These are phyloP conservation scores for Oikopleura dioica DNA, from an alignment of 23 tunicate genomes.

Conservation along the genomic window DNA sequence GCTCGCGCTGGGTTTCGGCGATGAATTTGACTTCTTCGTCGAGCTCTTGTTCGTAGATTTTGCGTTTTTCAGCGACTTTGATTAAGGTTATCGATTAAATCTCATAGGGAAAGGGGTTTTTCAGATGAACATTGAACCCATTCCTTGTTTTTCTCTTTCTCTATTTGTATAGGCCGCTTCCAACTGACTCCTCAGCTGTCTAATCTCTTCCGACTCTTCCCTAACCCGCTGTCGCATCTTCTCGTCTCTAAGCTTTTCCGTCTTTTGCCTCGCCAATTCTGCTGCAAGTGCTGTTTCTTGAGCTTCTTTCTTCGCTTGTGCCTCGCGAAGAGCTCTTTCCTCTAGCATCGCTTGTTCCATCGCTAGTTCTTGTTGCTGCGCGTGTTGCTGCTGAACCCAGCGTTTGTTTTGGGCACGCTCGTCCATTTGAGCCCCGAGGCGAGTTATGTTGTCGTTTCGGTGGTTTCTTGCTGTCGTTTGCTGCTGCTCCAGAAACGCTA, in stretches of 20 bases:
- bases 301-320: constrained; percentile 18
- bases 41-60: too few species aligned
- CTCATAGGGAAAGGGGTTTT: too few species aligned
- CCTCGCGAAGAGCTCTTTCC: constrained; percentile 25
- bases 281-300: constrained; percentile 51
- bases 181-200: neutral
- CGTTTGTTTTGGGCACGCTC: constrained; percentile 56
- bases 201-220: neutral
- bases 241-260: constrained; percentile 59
- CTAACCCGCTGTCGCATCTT: constrained; percentile 40
- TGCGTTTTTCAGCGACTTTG: too few species aligned
- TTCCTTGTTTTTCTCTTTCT: too few species aligned
- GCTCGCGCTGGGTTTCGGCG: constrained; percentile 46
- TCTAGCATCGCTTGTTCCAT: constrained; percentile 69
- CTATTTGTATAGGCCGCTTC: too few species aligned
- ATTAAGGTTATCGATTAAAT: too few species aligned
- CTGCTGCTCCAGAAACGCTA: too few species aligned
- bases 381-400: constrained; percentile 27
- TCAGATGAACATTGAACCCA: too few species aligned
- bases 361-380: constrained; percentile 44
- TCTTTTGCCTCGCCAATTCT: constrained; percentile 32
- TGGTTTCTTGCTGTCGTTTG: too few species aligned
- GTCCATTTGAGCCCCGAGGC: too few species aligned
- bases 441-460: too few species aligned
- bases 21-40: too few species aligned